Evolutionary conservation across 2,888 invertebrate species (phyloP), one percentile per base, ranked within the genome.

Genomic region (Dasypolia templi): DNA sequence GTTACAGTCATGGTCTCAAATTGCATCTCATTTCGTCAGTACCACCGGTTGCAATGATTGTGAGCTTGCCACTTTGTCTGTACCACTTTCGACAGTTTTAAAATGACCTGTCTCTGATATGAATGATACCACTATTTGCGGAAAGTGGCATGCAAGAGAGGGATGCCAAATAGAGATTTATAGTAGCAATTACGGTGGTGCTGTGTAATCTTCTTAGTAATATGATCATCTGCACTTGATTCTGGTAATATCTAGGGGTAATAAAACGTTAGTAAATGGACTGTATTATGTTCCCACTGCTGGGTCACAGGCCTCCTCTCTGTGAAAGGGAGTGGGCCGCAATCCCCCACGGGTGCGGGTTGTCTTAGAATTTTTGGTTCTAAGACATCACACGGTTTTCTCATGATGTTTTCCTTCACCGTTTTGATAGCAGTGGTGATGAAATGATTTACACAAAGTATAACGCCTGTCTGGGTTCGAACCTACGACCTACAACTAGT

Each of bases 1-100:
- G 92, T 92, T 92, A 92, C 93, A 94, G 93, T 92, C 94, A 93
- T 93, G 93, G 92, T 91, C 91, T 91, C 86, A 95, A 95, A 95
- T 95, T 95, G 93, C 93, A 92, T 88, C 93, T 94, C 92, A 94
- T 95, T 95, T 93, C 85, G 90, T 87, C 89, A 90, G 89, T 91
- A 91, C 91, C 91, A 92, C 90, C 92, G 89, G 92, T 90, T 91
- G 91, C 91, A 85, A 87, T 91, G 93, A 93, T 94, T 94, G 92
- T 93, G 91, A 91, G 93, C 93, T 90, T 92, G 91, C 92, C 92
- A 89, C 81, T 85, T 79, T 86, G 87, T 86, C 86, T 81, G 86
- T 86, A 86, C 82, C 77, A 87, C 87, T 88, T 82, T 87, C 84
- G 81, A 82, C 83, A 76, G 72, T 78, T 83, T 82, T 75, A 74